Evolutionary conservation across 1,140 invertebrate species (phyloP).

Genomic region (Drosophila lacteicornis): DNA sequence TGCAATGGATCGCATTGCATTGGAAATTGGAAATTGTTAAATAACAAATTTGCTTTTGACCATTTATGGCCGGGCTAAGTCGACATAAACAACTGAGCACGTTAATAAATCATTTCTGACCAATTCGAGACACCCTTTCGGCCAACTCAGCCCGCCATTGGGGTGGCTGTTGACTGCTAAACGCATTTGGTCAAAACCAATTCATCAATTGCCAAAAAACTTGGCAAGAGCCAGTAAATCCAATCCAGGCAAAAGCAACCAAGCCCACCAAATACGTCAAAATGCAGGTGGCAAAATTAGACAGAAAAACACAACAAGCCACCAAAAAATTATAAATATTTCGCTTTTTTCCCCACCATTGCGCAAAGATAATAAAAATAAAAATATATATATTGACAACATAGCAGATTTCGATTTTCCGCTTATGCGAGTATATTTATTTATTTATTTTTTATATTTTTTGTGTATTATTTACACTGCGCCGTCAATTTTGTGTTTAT

Average conservation of each 20-base stretch:
- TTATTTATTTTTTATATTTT: slow-evolving; percentile 17
- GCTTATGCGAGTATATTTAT: slow-evolving; percentile 50
- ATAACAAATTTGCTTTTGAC: slow-evolving; percentile 74
- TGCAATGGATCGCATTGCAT: slow-evolving; percentile 64
- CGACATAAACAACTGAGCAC: slow-evolving; percentile 77
- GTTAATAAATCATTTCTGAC: slow-evolving; percentile 81
- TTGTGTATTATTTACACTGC: slow-evolving; percentile 57
- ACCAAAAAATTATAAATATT: slow-evolving; percentile 61
- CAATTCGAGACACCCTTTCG: slow-evolving; percentile 71
- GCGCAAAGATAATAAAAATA: slow-evolving; percentile 26
- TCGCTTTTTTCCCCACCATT: slow-evolving; percentile 33
- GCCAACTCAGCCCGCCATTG: slow-evolving; percentile 50
- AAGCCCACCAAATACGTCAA: slow-evolving; percentile 75
- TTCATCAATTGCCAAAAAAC: slow-evolving; percentile 75
- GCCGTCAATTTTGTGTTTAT: slow-evolving; percentile 65
- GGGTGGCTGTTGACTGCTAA: slow-evolving; percentile 56
- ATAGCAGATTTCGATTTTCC: slow-evolving; percentile 66
- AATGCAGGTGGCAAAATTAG: slow-evolving; percentile 83
- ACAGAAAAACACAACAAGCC: slow-evolving; percentile 67
- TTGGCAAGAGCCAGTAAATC: slow-evolving; percentile 51
- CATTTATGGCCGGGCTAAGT: slow-evolving; percentile 57
- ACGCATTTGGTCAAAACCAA: slow-evolving; percentile 75
- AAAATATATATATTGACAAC: slow-evolving; percentile 60
- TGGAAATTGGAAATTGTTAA: slow-evolving; percentile 68
- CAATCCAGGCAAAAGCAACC: slow-evolving; percentile 28